Evolutionary conservation across 2,888 invertebrate genomes (phyloP).

Genomic region (Scelioninae gen. 2): DNA sequence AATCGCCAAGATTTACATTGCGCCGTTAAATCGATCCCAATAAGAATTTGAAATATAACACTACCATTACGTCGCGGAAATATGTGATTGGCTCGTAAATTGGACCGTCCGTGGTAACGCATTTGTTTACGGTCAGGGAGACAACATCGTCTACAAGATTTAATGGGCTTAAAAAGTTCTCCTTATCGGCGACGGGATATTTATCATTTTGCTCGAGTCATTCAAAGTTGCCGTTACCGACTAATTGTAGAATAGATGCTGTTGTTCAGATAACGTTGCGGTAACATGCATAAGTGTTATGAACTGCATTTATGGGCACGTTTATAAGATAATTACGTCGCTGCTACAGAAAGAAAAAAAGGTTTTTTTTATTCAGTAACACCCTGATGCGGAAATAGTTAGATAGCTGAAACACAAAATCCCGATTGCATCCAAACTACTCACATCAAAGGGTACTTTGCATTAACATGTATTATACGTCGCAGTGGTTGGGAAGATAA

Average conservation of each 20-base stretch:
- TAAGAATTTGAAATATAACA: conserved; percentile 51
- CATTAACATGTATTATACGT: no score
- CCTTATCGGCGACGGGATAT: conserved; percentile 6
- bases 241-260: neutral
- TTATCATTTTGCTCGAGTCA: conserved; percentile 4
- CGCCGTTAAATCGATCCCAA: conserved; percentile 49
- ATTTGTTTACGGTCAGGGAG: conserved; percentile 34
- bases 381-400: no score
- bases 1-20: conserved; percentile 48
- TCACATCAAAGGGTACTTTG: no score
- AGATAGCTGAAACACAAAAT: no score
- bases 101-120: conserved; percentile 11
- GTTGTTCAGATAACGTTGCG: neutral
- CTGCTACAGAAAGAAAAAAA: no score
- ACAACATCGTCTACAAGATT: conserved; percentile 15
- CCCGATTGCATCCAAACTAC: no score
- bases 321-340: conserved; percentile 3
- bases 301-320: neutral
- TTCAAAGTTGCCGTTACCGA: neutral
- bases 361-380: no score
- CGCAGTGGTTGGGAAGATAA: no score
- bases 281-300: no score
- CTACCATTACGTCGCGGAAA: conserved; percentile 39
- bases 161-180: conserved; percentile 14
- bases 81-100: conserved; percentile 49